Evolutionary conservation across 2,797 vertebrate genomes (phyloP).

Genomic region (Chaetodon trifasciatus): DNA sequence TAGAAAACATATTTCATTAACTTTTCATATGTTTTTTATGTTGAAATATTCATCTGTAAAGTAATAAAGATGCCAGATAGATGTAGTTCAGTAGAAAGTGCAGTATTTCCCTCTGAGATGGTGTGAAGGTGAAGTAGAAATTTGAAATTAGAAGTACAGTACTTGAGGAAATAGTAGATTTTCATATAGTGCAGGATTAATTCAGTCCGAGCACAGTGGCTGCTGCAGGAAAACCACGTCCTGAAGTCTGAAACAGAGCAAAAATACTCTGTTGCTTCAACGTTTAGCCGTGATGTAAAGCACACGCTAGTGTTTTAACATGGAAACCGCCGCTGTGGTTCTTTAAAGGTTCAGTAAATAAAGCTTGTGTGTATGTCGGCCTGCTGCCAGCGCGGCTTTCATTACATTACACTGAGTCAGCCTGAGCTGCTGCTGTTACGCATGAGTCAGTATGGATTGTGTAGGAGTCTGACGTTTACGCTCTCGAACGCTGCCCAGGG

Average conservation of each 20-base stretch:
- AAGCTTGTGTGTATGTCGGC: neutral
- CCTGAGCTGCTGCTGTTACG: neutral
- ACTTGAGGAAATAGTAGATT: too few relatives aligned
- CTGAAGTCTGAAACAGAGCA: neutral
- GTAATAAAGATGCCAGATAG: too few relatives aligned
- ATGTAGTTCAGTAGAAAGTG: too few relatives aligned
- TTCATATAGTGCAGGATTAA: neutral
- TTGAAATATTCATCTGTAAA: too few relatives aligned
- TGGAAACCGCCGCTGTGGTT: constrained; percentile 1
- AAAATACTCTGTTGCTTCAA: neutral
- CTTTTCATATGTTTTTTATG: too few relatives aligned
- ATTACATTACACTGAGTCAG: constrained; percentile 33
- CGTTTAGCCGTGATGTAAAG: neutral
- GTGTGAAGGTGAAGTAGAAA: too few relatives aligned
- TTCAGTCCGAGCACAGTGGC: too few relatives aligned
- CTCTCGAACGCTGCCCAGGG: constrained; percentile 25
- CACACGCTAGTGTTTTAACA: neutral
- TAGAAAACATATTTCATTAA: too few relatives aligned
- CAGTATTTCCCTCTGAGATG: too few relatives aligned
- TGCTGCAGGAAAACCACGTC: neutral
- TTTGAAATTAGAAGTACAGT: too few relatives aligned
- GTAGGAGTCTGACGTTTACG: constrained; percentile 7
- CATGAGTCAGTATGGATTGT: constrained; percentile 23
- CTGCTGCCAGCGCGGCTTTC: constrained; percentile 4
- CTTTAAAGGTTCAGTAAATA: constrained; percentile 8